Evolutionary conservation across 2,113 vertebrate species (phyloP), one percentile per base, ranked within the genome.

Genomic region (Orthonyx spaldingii): DNA sequence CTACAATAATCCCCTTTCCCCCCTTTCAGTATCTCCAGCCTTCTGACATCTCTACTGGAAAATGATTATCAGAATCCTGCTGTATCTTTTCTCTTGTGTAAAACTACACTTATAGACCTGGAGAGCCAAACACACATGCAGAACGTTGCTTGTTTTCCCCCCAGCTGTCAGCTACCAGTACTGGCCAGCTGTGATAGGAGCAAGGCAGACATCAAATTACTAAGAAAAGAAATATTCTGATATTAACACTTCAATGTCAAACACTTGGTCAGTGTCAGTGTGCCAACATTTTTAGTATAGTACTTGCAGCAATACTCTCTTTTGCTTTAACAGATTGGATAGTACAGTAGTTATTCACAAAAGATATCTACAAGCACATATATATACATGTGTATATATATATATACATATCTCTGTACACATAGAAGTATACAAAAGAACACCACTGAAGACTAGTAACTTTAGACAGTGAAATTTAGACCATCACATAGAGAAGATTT

Each of bases 41-140:
- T 74, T 91, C 35, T 60, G 37, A 57, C 4, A 17, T 77, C 50
- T 75, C 15, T 37, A 27, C 33, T 81, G 22, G 35, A 86, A 90
- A 77, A 88, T 27, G 5, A 84, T 89, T 64, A 69, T 68, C 33
- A 78, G 47, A 91, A 69, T 59, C 26, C 14, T 81, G 20, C 32
- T 86, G 20, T 49, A 84, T 68, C 8, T 81, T 95, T 88, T 83
- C 28, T 86, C 47, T 65, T 86, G 35, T 81, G 22, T 68, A 83
- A 96, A 84, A 24, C 27, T 9, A 22, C 79, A 66, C 32, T 74
- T 87, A 53, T 10, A 93, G 20, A 22, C 41, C 30, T 42, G 15
- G 11, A 6, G 30, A 39, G 6, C 35, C 14, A 65, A 90, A 87
- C 8, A 53, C n/a, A 64, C 16, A 37, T 57, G 37, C 19, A 84